A percentile compares a stretch with the other conserved stretches of the same genome.
Evolutionary conservation across 2,113 vertebrate species (phyloP).

Genomic region (Pteronura brasiliensis): DNA sequence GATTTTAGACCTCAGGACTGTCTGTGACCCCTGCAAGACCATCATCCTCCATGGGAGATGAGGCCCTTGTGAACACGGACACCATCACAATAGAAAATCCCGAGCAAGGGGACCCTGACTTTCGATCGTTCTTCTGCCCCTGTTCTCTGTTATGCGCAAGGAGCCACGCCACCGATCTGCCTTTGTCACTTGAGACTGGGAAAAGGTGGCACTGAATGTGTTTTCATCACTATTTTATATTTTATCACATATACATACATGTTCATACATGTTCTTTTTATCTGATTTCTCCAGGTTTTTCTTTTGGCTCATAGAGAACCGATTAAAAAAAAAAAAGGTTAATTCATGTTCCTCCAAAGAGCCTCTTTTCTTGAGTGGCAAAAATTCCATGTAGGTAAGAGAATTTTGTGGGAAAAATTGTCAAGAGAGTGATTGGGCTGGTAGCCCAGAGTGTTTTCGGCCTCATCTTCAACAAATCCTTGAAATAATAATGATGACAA

Average conservation of each 20-base stretch:
- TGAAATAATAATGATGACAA: neutral
- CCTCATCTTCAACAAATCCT: neutral
- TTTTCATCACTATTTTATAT: constrained; percentile 19
- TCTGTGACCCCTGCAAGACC: neutral
- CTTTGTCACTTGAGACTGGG: constrained; percentile 29
- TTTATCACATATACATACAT: neutral
- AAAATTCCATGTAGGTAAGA: constrained; percentile 41
- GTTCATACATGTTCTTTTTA: neutral
- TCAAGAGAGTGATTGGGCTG: neutral
- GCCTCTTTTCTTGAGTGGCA: constrained; percentile 28
- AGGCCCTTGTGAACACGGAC: neutral
- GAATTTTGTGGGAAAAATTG: neutral
- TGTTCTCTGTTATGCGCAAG: neutral
- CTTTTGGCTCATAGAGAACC: neutral
- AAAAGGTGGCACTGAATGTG: neutral
- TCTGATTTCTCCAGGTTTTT: neutral
- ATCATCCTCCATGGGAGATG: neutral
- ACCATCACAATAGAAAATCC: neutral
- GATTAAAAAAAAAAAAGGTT: neutral
- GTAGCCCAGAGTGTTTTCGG: neutral
- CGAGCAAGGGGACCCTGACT: neutral
- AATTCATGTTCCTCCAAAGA: constrained; percentile 20
- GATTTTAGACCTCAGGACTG: constrained; percentile 28
- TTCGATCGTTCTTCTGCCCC: neutral
- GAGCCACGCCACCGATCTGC: neutral